Evolutionary conservation across 2,113 vertebrate genomes (phyloP).

Genomic region (Anolis carolinensis): DNA sequence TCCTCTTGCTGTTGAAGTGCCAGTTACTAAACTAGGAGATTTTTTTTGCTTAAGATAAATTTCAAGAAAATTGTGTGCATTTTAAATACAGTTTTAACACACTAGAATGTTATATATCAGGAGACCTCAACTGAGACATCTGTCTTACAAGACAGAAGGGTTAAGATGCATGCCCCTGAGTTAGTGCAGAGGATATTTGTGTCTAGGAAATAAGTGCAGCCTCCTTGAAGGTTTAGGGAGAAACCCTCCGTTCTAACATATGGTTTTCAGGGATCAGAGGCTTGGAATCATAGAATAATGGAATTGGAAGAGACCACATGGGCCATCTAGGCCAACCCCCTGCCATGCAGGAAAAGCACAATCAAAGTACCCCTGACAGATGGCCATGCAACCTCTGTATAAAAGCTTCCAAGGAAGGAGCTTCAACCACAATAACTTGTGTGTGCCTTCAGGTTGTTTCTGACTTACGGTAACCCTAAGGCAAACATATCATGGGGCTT

Average conservation of each 20-base stretch:
- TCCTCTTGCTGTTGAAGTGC: slow-evolving; percentile 54
- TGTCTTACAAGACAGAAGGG: neutral
- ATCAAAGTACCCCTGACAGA: too few relatives aligned
- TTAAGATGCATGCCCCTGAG: neutral
- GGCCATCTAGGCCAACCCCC: too few relatives aligned
- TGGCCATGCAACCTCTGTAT: too few relatives aligned
- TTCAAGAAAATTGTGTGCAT: too few relatives aligned
- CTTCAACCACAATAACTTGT: too few relatives aligned
- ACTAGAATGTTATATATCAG: slow-evolving; percentile 12
- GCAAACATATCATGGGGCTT: too few relatives aligned
- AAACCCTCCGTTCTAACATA: neutral
- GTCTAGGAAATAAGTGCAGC: neutral
- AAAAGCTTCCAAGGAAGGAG: too few relatives aligned
- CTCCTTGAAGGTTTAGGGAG: neutral
- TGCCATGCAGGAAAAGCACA: too few relatives aligned
- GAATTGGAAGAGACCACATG: too few relatives aligned
- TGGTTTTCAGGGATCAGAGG: neutral
- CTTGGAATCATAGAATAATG: neutral
- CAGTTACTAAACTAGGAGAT: slow-evolving; percentile 40
- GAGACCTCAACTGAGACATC: neutral
- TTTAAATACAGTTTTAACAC: neutral
- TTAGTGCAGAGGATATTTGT: neutral
- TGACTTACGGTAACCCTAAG: too few relatives aligned
- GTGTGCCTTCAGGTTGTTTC: too few relatives aligned
- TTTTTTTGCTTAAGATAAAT: slow-evolving; percentile 30